Evolutionary conservation across 2,888 invertebrate species (phyloP), one percentile per base, ranked within the genome.

Genomic region (Creontiades dilutus): DNA sequence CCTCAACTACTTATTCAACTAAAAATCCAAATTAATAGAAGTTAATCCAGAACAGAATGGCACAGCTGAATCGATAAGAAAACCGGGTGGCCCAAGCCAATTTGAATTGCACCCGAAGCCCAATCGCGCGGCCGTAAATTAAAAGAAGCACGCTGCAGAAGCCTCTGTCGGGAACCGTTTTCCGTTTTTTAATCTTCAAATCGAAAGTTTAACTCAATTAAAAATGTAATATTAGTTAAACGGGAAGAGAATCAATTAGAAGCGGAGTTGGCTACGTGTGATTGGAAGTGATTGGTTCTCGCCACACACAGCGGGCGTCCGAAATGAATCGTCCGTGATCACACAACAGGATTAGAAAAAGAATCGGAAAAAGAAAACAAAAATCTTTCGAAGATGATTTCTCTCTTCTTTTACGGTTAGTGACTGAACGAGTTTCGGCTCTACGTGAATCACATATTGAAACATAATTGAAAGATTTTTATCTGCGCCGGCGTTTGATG

Each of bases 121-220:
- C 82, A 27, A 82, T 47, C 48, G 48, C n/a, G 0, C 9, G 23
- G 19, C 23, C 82, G 82, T 82, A 82, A 48, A 82, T 82, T 52
- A 82, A 52, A 80, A 80, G 68, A 82, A 52, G 82, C 80, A 46
- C 46, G 80, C 80, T 48, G n/a, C 19, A 16, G 80, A 46, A 47
- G 16, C 80, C 80, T n/a, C 46, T 7, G 27, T 14, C 47, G 13
- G 9, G 27, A 12, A 16, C 11, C 46, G 46, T n/a, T 75, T 23
- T 75, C 28, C 1, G 13, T 52, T 61, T 55, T 48, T 28, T 61
- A 61, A 85, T 61, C 85, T 85, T 37, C 37, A 13, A 27, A 85
- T 47, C 68, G 86, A 86, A 86, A 86, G 23, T 86, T 86, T 86
- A 86, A 86, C 86, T 86, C 75, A 86, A 86, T 86, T 86, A 86